Evolutionary conservation across 2,797 vertebrate genomes (phyloP).

Genomic region (Eulemur mongoz): DNA sequence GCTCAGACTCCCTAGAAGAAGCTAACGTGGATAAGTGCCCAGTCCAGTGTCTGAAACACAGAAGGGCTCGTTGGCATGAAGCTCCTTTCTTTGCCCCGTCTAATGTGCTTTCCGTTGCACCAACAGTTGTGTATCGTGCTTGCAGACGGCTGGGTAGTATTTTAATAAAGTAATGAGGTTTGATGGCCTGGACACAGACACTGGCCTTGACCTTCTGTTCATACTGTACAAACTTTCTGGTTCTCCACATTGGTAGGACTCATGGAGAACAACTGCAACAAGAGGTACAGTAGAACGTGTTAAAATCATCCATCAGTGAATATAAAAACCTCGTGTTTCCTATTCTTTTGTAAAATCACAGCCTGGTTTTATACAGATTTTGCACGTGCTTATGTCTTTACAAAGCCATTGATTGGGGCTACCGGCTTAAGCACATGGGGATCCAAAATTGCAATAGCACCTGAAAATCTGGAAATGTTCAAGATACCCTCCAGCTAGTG

Average conservation of each 20-base stretch:
- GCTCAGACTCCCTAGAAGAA: background rate
- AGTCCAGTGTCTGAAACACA: background rate
- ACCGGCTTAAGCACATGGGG: too few relatives aligned
- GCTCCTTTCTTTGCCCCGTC: background rate
- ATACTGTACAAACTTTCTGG: background rate
- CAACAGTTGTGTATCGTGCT: rapidly evolving
- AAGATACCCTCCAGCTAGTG: background rate
- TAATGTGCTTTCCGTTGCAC: rapidly evolving
- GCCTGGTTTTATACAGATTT: background rate
- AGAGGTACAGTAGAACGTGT: background rate
- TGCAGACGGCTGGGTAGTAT: background rate
- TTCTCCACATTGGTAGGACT: background rate
- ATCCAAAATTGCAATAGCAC: too few relatives aligned
- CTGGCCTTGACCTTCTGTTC: background rate
- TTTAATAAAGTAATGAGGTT: background rate
- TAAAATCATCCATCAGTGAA: background rate
- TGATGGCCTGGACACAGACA: background rate
- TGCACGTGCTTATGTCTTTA: background rate
- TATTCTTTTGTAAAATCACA: background rate
- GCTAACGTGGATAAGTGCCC: rapidly evolving
- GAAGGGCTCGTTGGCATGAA: rapidly evolving
- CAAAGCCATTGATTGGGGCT: background rate
- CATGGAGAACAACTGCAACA: background rate
- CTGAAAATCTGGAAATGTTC: background rate
- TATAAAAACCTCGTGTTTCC: background rate